Percentiles rank a stretch among this genome's conserved stretches.
Conservation (phyloP, 2,888 invertebrate genomes). For the Caenorhabditis zanzibari region DNA sequence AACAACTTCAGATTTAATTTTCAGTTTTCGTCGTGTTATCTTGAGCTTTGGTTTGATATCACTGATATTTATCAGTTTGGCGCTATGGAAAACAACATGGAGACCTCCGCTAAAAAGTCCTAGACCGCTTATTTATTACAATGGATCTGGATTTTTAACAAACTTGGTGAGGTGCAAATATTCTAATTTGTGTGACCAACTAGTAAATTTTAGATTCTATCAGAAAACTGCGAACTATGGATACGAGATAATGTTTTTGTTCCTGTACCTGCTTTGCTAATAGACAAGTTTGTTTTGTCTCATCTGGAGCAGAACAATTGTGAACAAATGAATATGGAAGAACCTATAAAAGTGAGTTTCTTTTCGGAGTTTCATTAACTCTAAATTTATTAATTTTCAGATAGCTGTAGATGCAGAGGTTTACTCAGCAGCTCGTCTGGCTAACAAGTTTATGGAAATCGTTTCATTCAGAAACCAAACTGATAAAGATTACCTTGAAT, state of each 20-base stretch:
- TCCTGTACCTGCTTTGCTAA: neutral
- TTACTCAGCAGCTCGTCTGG: too few species aligned
- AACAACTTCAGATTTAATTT: neutral
- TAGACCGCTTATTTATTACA: neutral
- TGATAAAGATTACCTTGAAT: constrained; percentile 37
- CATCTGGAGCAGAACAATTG: neutral
- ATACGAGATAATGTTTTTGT: neutral
- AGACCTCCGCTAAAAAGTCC: neutral
- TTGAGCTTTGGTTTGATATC: neutral
- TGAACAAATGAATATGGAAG: neutral
- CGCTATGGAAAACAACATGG: neutral
- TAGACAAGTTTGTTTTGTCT: neutral
- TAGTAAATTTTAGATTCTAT: constrained; percentile 19
- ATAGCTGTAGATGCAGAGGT: neutral
- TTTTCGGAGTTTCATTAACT: neutral
- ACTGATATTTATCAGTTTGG: neutral
- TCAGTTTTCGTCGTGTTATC: neutral
- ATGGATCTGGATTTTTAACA: neutral
- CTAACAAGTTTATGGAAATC: neutral
- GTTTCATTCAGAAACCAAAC: constrained; percentile 17
- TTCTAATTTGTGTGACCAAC: too few species aligned
- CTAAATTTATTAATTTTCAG: neutral
- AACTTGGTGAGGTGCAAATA: neutral
- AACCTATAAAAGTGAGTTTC: neutral
- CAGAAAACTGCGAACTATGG: neutral